Conservation (phyloP, 2,888 invertebrate species). For the Piscicola geometra region DNA sequence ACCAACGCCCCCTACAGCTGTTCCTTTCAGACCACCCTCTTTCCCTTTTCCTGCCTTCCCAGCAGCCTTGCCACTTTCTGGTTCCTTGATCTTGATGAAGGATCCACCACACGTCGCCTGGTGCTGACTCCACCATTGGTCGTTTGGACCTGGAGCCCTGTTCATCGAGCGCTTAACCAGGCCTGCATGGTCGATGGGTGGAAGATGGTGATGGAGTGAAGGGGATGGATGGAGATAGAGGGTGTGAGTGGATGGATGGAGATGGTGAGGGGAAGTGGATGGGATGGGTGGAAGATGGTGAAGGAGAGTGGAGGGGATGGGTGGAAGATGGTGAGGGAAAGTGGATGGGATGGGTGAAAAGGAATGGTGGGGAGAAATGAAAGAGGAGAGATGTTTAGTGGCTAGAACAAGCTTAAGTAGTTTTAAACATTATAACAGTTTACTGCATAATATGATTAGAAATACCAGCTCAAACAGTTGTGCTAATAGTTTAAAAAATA, state of each 20-base stretch:
- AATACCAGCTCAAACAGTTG: too few relatives aligned
- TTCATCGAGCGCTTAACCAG: constrained; percentile 80
- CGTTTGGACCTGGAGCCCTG: constrained; percentile 75
- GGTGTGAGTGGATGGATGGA: neutral
- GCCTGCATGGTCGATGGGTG: neutral
- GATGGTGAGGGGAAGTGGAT: neutral
- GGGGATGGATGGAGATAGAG: too few relatives aligned
- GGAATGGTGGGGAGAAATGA: too few relatives aligned
- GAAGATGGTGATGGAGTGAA: neutral
- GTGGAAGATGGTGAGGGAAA: too few relatives aligned
- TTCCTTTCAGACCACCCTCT: too few relatives aligned
- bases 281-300: neutral
- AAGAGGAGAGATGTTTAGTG: too few relatives aligned
- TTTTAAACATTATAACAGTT: too few relatives aligned
- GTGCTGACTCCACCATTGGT: constrained; percentile 80
- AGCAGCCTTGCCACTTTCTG: constrained; percentile 59
- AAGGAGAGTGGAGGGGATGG: too few relatives aligned
- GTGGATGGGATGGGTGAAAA: too few relatives aligned
- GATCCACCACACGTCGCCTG: constrained; percentile 72
- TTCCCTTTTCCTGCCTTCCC: neutral
- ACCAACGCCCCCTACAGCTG: neutral
- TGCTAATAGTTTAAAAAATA: too few relatives aligned
- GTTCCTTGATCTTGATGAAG: constrained; percentile 78
- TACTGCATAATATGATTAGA: too few relatives aligned
- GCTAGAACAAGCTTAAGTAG: too few relatives aligned